Evolutionary conservation across 92 coral and sea anemone species (phyloP).

Genomic region (Heteractis magnifica): DNA sequence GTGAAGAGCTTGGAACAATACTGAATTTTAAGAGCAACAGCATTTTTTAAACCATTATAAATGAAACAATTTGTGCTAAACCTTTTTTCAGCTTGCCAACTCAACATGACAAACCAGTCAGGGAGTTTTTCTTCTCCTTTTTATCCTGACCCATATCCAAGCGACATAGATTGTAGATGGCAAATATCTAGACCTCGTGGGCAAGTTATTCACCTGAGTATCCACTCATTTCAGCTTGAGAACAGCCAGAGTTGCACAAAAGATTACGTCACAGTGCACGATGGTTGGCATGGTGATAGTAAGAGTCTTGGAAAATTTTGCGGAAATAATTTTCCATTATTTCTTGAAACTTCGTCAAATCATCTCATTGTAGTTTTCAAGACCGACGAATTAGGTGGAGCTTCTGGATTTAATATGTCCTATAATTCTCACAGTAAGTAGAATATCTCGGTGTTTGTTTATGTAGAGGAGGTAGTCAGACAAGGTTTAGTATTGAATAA

Average conservation of each 20-base stretch:
- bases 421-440: constrained; percentile 11
- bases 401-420: constrained; percentile 16
- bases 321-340: neutral
- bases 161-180: constrained; percentile 13
- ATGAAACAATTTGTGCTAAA: neutral
- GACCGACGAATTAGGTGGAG: neutral
- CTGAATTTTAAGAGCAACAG: no score
- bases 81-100: constrained; percentile 20
- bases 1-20: no score
- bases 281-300: constrained; percentile 1
- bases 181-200: constrained; percentile 9
- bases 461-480: no score
- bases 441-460: no score
- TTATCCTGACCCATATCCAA: constrained; percentile 28
- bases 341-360: neutral
- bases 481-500: no score
- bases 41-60: neutral
- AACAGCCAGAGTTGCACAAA: constrained; percentile 4
- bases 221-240: constrained; percentile 19
- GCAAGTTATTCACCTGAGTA: constrained; percentile 11
- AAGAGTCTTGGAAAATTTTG: constrained; percentile 15
- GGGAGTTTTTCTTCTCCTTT: constrained; percentile 21
- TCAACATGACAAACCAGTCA: constrained; percentile 10
- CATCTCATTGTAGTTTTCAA: constrained; percentile 12
- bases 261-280: constrained; percentile 12